phyloP scores from a whole-genome alignment of 2,888 invertebrate species.

The Euplexia lucipara region DNA sequence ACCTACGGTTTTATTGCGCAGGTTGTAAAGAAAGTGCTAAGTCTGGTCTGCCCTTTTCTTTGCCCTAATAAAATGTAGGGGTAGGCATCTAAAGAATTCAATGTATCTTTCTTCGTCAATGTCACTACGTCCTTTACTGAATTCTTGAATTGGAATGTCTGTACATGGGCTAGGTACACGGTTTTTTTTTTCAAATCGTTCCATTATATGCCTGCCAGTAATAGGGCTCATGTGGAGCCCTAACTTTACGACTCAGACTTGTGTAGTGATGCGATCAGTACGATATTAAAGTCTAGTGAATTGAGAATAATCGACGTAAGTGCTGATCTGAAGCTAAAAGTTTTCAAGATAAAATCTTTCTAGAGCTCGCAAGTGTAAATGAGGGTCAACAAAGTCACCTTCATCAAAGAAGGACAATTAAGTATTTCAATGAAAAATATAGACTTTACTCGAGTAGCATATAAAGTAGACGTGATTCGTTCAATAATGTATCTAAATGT shows the following conservation, averaged over 20 bases:
- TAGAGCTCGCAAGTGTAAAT: conserved; percentile 25
- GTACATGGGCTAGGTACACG: conserved; percentile 40
- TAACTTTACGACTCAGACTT: conserved; percentile 51
- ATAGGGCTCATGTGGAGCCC: conserved; percentile 53
- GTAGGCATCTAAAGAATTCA: conserved; percentile 50
- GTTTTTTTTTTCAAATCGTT: conserved; percentile 53
- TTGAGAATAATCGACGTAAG: conserved; percentile 11
- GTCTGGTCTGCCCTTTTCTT: conserved; percentile 50
- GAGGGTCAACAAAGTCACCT: conserved; percentile 40
- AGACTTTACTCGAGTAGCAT: conserved; percentile 12
- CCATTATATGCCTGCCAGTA: conserved; percentile 57
- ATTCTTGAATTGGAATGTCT: conserved; percentile 49
- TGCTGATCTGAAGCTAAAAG: conserved; percentile 7
- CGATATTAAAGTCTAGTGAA: conserved; percentile 26
- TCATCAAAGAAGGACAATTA: conserved; percentile 22
- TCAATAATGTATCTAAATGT: conserved; percentile 4
- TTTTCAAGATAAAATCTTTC: conserved; percentile 20
- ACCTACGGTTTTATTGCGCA: conserved; percentile 54
- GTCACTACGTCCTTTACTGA: conserved; percentile 48
- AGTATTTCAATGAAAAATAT: background rate
- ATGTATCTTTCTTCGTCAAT: conserved; percentile 63
- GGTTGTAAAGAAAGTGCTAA: conserved; percentile 60
- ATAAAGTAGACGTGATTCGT: conserved; percentile 27
- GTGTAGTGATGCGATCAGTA: conserved; percentile 39
- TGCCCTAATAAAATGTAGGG: conserved; percentile 53